These are phyloP conservation scores for Neomorphus geoffroyi DNA, from an alignment of 2,797 vertebrate species.

Conservation along the genomic window DNA sequence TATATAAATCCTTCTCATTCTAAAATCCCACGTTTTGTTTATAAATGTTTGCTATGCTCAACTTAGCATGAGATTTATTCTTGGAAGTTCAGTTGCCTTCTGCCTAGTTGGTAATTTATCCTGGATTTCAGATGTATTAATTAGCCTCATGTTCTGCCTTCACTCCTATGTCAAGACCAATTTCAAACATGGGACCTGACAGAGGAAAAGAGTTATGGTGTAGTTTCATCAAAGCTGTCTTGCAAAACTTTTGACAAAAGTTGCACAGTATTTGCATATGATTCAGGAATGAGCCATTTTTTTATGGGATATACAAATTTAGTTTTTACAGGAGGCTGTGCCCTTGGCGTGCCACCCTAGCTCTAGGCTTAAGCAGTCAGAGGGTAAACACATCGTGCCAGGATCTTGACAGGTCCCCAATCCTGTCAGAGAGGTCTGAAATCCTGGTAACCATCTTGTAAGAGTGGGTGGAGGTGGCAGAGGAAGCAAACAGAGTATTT, in stretches of 20 bases:
- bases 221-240: constrained; percentile 68
- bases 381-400: constrained; percentile 65
- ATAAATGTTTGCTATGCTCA: constrained; percentile 13
- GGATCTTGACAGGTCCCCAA: constrained; percentile 42
- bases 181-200: constrained; percentile 35
- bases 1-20: constrained; percentile 23
- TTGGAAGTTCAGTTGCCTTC: constrained; percentile 32
- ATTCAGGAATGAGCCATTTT: constrained; percentile 76
- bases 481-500: constrained; percentile 20
- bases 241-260: constrained; percentile 70
- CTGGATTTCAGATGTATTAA: constrained; percentile 55
- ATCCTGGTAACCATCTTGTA: constrained; percentile 60
- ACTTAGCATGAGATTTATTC: constrained; percentile 44
- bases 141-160: constrained; percentile 5
- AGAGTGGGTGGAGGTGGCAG: constrained; percentile 5
- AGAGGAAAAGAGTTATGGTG: constrained; percentile 50
- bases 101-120: constrained; percentile 34
- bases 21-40: constrained; percentile 6
- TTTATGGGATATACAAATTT: constrained; percentile 80
- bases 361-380: constrained; percentile 70
- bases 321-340: constrained; percentile 68
- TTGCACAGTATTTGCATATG: constrained; percentile 79
- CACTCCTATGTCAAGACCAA: neutral
- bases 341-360: constrained; percentile 65
- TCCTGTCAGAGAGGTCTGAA: constrained; percentile 41